Evolutionary conservation across 2,888 invertebrate species (phyloP).

Genomic region (Meta bourneti): DNA sequence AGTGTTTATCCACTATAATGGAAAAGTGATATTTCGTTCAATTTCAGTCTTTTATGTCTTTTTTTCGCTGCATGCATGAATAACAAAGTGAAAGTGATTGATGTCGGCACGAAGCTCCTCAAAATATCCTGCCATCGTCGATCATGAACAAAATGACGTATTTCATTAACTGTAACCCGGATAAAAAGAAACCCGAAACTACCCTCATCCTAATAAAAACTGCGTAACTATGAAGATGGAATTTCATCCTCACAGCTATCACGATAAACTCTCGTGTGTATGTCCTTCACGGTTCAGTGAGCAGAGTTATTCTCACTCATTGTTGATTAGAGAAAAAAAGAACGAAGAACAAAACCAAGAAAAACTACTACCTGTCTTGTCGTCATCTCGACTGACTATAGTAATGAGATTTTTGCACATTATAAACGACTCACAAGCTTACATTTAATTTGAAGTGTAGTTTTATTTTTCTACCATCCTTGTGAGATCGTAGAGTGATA

Average conservation of each 20-base stretch:
- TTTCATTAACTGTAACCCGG: constrained; percentile 30
- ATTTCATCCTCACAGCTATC: constrained; percentile 57
- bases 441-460: neutral
- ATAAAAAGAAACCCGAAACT: constrained; percentile 10
- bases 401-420: constrained; percentile 22
- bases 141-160: neutral
- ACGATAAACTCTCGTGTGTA: constrained; percentile 9
- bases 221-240: constrained; percentile 48
- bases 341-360: neutral
- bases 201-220: constrained; percentile 18
- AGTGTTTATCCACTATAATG: neutral
- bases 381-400: constrained; percentile 21
- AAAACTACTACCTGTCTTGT: constrained; percentile 40
- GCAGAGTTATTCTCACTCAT: constrained; percentile 57
- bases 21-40: neutral
- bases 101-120: neutral
- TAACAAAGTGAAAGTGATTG: constrained; percentile 21
- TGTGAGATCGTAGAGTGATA: neutral
- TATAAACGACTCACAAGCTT: constrained; percentile 24
- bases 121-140: neutral
- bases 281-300: constrained; percentile 69
- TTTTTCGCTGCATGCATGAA: neutral
- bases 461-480: neutral
- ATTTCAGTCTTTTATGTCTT: neutral
- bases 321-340: constrained; percentile 39